Evolutionary conservation across 2,888 invertebrate genomes (phyloP).

Genomic region (Tromatobia lineatoria): DNA sequence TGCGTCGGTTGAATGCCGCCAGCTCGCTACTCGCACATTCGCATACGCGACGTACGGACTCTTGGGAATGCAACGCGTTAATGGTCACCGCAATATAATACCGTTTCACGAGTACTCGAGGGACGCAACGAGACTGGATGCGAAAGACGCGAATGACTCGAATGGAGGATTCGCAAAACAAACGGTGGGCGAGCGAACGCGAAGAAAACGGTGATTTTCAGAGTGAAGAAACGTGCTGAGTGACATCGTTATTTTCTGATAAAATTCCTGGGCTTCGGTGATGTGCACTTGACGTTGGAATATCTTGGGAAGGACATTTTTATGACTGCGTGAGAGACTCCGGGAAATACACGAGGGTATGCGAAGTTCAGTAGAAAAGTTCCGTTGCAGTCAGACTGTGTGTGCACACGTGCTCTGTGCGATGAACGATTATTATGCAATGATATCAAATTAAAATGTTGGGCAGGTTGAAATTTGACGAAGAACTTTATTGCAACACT

Average conservation of each 20-base stretch:
- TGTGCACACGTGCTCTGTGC: background rate
- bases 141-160: slow-evolving; percentile 5
- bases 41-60: slow-evolving; percentile 68
- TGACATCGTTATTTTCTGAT: slow-evolving; percentile 44
- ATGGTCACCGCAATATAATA: slow-evolving; percentile 72
- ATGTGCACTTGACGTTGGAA: background rate
- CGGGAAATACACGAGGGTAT: background rate
- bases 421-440: background rate
- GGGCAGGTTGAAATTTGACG: too few relatives aligned
- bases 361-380: slow-evolving; percentile 59
- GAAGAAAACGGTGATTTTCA: slow-evolving; percentile 23
- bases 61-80: slow-evolving; percentile 80
- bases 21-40: slow-evolving; percentile 64
- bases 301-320: background rate
- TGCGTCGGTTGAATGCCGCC: slow-evolving; percentile 79
- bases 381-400: slow-evolving; percentile 41
- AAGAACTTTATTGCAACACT: too few relatives aligned
- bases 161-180: slow-evolving; percentile 13
- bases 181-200: background rate
- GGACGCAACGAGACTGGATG: background rate
- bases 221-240: background rate
- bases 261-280: background rate
- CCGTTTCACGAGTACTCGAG: slow-evolving; percentile 38
- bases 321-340: background rate
- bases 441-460: background rate